Percentiles rank a stretch among this genome's conserved stretches.
Conservation (phyloP, 2,797 vertebrate genomes). For the Rhincodon typus region DNA sequence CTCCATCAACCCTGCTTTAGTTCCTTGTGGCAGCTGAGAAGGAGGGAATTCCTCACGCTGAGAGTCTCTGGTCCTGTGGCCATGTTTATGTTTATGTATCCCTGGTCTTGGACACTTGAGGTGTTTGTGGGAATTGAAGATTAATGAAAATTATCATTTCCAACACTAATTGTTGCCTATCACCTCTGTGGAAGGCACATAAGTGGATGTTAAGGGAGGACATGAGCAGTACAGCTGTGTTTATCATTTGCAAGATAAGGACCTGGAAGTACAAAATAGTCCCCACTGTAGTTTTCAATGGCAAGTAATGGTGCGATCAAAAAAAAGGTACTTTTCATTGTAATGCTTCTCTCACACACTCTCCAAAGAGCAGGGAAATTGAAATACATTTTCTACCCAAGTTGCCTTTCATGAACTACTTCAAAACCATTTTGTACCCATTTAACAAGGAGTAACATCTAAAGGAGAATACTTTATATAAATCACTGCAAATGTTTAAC, state of each 20-base stretch:
- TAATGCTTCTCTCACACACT: neutral
- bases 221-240: neutral
- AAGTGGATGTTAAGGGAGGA: neutral
- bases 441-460: neutral
- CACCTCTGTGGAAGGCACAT: neutral
- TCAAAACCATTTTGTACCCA: neutral
- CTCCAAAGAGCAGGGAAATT: neutral
- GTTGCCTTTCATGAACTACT: neutral
- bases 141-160: neutral
- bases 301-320: neutral
- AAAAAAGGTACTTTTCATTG: neutral
- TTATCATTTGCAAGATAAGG: neutral
- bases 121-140: neutral
- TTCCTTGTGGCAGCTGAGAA: neutral
- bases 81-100: neutral
- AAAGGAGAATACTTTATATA: neutral
- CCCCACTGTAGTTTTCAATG: neutral
- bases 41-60: neutral
- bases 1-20: neutral
- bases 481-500: neutral
- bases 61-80: neutral
- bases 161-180: neutral
- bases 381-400: neutral
- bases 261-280: neutral
- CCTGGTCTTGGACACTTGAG: neutral